phyloP scores from a whole-genome alignment of 2,888 invertebrate genomes.

The Agriopis leucophaearia region DNA sequence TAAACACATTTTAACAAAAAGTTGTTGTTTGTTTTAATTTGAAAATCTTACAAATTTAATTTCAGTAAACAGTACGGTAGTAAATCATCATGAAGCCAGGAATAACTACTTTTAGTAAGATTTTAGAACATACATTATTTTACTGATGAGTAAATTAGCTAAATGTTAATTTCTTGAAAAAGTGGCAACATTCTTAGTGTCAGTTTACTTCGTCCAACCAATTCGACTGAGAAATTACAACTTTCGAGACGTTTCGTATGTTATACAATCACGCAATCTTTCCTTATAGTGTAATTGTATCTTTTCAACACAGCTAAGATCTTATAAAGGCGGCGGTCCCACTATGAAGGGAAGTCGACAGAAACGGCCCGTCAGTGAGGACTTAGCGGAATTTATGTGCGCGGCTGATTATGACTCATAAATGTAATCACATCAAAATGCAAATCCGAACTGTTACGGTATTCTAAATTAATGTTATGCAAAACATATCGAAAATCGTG shows the following conservation, averaged over 20 bases:
- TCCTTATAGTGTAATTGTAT: background rate
- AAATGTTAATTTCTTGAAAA: too few species aligned
- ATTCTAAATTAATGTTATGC: conserved; percentile 45
- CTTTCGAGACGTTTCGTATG: conserved; percentile 24
- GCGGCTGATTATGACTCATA: conserved; percentile 18
- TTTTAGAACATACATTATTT: too few species aligned
- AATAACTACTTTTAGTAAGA: too few species aligned
- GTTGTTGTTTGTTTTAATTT: too few species aligned
- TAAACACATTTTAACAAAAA: too few species aligned
- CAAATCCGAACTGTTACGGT: conserved; percentile 33
- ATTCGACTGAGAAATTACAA: conserved; percentile 19
- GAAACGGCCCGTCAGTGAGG: background rate
- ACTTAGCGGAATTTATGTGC: conserved; percentile 1
- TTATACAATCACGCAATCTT: background rate
- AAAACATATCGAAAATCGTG: conserved; percentile 55
- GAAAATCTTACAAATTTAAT: too few species aligned
- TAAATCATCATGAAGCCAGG: too few species aligned
- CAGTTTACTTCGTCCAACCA: too few species aligned
- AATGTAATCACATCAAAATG: conserved; percentile 46
- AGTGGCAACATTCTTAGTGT: too few species aligned
- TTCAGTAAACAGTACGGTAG: too few species aligned
- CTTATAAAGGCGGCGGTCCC: background rate
- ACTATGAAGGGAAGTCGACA: background rate
- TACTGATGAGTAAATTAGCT: too few species aligned
- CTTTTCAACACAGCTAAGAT: background rate